Conservation (phyloP, 2,888 invertebrate genomes). For the Peribatodes rhomboidaria region DNA sequence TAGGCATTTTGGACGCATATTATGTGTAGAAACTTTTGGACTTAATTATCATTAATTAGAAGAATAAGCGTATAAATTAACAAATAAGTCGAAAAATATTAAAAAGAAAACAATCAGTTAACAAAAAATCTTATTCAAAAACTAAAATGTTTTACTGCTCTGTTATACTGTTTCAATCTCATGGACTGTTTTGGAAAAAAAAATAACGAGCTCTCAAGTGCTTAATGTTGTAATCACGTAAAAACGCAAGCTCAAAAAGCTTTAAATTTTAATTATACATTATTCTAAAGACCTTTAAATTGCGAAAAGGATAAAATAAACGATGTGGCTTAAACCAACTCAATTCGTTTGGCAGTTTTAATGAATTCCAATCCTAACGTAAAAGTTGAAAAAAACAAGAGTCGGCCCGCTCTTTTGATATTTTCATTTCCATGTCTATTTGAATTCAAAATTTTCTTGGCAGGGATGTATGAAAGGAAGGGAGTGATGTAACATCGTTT, state of each 20-base stretch:
- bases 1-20: too few species aligned
- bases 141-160: too few species aligned
- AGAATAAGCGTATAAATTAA: too few species aligned
- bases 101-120: too few species aligned
- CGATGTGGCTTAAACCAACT: conserved; percentile 17
- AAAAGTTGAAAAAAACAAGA: conserved; percentile 34
- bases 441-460: conserved; percentile 22
- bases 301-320: conserved; percentile 17
- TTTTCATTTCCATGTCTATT: conserved; percentile 34
- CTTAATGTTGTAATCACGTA: neutral
- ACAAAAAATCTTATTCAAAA: too few species aligned
- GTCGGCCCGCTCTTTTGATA: conserved; percentile 19
- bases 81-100: too few species aligned
- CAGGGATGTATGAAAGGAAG: neutral
- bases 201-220: neutral
- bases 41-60: too few species aligned
- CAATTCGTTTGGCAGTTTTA: conserved; percentile 27
- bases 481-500: too few species aligned
- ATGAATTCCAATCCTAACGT: conserved; percentile 29
- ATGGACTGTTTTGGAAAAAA: too few species aligned
- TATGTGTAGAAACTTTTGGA: too few species aligned
- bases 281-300: conserved; percentile 19
- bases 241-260: neutral
- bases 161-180: too few species aligned
- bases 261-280: conserved; percentile 9